Percentiles rank a stretch among this genome's conserved stretches.
phyloP scores from a whole-genome alignment of 2,888 invertebrate genomes.

The Glomeris marginata region DNA sequence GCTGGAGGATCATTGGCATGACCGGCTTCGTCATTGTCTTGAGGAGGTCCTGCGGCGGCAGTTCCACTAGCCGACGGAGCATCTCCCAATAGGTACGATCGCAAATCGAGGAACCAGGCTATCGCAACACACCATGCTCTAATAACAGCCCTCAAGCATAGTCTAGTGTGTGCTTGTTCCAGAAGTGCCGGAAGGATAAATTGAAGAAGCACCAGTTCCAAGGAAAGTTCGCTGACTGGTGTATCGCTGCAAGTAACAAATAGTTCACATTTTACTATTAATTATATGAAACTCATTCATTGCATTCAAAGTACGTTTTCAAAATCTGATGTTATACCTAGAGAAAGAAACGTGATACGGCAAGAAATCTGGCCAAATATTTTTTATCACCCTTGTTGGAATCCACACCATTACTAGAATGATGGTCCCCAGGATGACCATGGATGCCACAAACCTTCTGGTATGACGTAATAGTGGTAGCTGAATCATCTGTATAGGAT shows the following conservation, averaged over 20 bases:
- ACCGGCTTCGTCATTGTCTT: constrained; percentile 10
- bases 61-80: constrained; percentile 19
- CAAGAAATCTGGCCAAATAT: constrained; percentile 67
- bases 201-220: constrained; percentile 81
- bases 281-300: background rate
- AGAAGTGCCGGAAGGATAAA: constrained; percentile 89
- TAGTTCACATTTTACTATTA: background rate
- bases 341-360: constrained; percentile 77
- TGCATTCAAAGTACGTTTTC: no score
- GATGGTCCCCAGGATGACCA: constrained; percentile 89
- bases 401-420: constrained; percentile 93
- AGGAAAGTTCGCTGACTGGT: constrained; percentile 75
- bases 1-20: background rate
- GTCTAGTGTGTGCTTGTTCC: constrained; percentile 89
- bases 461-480: constrained; percentile 82
- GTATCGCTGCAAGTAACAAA: constrained; percentile 41
- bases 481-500: constrained; percentile 72
- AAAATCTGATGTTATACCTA: constrained; percentile 26
- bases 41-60: no score
- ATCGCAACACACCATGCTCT: constrained; percentile 71
- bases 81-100: constrained; percentile 77
- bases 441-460: constrained; percentile 76
- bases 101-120: constrained; percentile 68
- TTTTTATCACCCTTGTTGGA: constrained; percentile 72
- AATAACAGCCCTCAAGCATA: constrained; percentile 82